These are phyloP conservation scores for Rugalucina vietnamica DNA, from an alignment of 2,888 invertebrate species.

Conservation along the genomic window DNA sequence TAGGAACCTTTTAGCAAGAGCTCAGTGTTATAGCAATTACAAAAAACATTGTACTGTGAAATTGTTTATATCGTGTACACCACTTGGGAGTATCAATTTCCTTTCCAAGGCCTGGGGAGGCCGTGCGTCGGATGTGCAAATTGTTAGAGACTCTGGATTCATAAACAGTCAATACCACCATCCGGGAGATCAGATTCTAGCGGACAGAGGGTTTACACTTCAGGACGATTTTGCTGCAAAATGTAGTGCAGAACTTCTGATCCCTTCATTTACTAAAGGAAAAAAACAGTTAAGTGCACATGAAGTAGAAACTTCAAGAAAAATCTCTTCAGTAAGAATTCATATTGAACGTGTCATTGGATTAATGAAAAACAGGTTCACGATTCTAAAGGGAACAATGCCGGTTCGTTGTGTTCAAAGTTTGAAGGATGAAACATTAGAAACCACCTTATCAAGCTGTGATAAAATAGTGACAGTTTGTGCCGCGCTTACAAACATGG, in stretches of 20 bases:
- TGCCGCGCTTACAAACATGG: conserved; percentile 49
- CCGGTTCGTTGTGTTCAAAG: conserved; percentile 40
- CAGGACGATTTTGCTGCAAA: conserved; percentile 58
- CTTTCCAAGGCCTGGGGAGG: conserved; percentile 61
- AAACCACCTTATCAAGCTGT: conserved; percentile 3
- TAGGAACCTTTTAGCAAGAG: conserved; percentile 29
- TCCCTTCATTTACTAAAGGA: conserved; percentile 57
- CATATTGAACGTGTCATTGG: conserved; percentile 64
- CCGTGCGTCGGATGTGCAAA: conserved; percentile 56
- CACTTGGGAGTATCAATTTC: conserved; percentile 49
- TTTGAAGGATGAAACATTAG: conserved; percentile 25
- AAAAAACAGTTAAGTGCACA: conserved; percentile 55
- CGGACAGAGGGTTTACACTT: conserved; percentile 61
- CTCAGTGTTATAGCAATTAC: conserved; percentile 45
- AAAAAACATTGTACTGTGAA: conserved; percentile 52
- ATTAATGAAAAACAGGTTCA: conserved; percentile 56
- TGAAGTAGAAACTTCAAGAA: conserved; percentile 56
- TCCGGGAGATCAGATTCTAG: conserved; percentile 62
- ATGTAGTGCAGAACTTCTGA: conserved; percentile 55
- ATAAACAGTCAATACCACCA: conserved; percentile 39
- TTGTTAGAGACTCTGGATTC: conserved; percentile 53
- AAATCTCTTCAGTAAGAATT: conserved; percentile 52
- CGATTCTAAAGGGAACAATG: conserved; percentile 54
- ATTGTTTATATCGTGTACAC: conserved; percentile 40
- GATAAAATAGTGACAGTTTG: conserved; percentile 52